Evolutionary conservation across 1,140 invertebrate genomes (phyloP), one percentile per base, ranked within the genome.

Genomic region (Apocrypta bakeri): DNA sequence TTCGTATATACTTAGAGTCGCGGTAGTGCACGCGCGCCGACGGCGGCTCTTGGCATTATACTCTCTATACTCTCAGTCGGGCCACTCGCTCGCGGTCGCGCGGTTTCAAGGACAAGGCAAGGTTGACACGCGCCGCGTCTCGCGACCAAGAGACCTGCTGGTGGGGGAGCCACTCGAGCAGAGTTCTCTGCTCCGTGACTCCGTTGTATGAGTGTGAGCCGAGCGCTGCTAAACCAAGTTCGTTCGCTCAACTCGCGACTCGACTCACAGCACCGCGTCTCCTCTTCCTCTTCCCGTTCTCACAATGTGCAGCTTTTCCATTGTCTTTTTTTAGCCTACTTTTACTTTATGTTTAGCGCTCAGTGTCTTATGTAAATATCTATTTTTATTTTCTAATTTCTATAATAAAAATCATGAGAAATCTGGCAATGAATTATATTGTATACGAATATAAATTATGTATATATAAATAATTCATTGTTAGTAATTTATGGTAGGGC

Each of bases 71-170:
- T 33, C 63, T 21, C 40, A 14, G 71, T 27, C n/a, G n/a, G 40
- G 21, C 27, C 9, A 17, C 21, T 66, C n/a, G 74, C 84, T 89
- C 88, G 87, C 88, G 86, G 90, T 91, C 89, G 91, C 90, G 90
- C 90, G 90, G 87, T 91, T 91, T 90, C 90, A 91, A 92, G 90
- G 91, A 89, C 89, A 91, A 87, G 86, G 82, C 90, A 91, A 92
- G 90, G 90, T 91, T 91, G 90, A 91, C 91, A 92, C 91, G 91
- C 90, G 91, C 90, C 90, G 86, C 86, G 85, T 77, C 87, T 91
- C 88, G 86, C 87, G 85, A 87, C 88, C 89, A 87, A 87, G 88
- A 84, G 85, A 86, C 87, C 86, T 61, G 1, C 42, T 82, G 80
- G 81, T 78, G 81, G 75, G 74, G 68, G 68, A 63, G 14, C 33